Evolutionary conservation across 2,797 vertebrate species (phyloP).

Genomic region (Tapera naevia): DNA sequence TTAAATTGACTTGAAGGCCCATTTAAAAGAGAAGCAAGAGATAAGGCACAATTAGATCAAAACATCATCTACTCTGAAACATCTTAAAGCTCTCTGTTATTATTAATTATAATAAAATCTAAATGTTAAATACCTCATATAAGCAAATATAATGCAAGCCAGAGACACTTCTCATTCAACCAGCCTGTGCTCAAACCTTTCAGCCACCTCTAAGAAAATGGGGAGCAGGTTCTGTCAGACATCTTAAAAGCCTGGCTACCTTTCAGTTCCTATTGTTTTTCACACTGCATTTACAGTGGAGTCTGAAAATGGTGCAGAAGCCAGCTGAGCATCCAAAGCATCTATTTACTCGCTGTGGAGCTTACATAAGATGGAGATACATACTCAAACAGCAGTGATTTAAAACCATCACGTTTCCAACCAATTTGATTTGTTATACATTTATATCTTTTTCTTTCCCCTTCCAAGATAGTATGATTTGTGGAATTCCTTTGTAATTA

Average conservation of each 20-base stretch:
- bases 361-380: slow-evolving; percentile 8
- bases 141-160: not conserved
- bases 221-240: not conserved
- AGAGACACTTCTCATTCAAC: not conserved
- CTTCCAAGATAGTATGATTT: not conserved
- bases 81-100: not conserved
- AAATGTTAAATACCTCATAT: not conserved
- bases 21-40: not conserved
- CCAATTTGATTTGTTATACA: not conserved
- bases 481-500: not conserved
- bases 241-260: not conserved
- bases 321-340: slow-evolving; percentile 2
- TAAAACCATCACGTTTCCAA: not conserved
- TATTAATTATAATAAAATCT: not conserved
- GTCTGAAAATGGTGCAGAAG: slow-evolving; percentile 27
- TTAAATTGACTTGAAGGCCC: not conserved
- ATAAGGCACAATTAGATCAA: not conserved
- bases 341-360: not conserved
- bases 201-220: not conserved
- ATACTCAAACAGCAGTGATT: not conserved
- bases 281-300: not conserved
- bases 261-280: not conserved
- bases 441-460: not conserved
- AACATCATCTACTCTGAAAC: not conserved
- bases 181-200: not conserved